These are phyloP conservation scores for Oryzias celebensis DNA, from an alignment of 2,113 vertebrate genomes.

Conservation along the genomic window DNA sequence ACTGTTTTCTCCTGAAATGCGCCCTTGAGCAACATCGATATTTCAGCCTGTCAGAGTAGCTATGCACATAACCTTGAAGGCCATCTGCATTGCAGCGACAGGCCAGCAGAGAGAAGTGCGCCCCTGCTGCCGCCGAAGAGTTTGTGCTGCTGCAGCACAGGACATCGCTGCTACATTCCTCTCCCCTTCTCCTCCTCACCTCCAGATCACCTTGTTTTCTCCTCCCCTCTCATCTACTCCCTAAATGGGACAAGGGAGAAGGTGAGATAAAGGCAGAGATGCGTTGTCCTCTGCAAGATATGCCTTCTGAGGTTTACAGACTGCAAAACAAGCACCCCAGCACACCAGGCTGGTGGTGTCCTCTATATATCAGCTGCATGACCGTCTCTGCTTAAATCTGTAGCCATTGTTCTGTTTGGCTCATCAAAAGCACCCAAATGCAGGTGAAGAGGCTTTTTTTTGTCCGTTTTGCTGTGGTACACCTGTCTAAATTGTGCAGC, in stretches of 20 bases:
- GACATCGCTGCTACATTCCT: constrained; percentile 39
- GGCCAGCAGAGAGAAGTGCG: constrained; percentile 27
- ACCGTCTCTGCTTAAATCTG: no score
- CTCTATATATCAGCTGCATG: constrained; percentile 1
- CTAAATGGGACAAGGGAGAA: constrained; percentile 16
- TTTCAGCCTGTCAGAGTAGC: constrained; percentile 15
- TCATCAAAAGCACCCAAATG: no score
- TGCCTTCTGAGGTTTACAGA: constrained; percentile 1
- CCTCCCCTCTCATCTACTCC: constrained; percentile 13
- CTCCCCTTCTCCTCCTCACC: constrained; percentile 1
- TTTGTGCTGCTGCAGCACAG: constrained; percentile 45
- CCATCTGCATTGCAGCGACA: constrained; percentile 69
- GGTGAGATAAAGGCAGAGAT: constrained; percentile 8
- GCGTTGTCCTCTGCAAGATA: constrained; percentile 38
- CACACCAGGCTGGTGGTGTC: constrained; percentile 2
- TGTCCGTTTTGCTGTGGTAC: not conserved
- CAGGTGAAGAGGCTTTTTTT: no score
- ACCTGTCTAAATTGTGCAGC: constrained; percentile 38
- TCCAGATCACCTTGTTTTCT: constrained; percentile 15
- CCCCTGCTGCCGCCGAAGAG: constrained; percentile 22
- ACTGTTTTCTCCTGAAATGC: not conserved
- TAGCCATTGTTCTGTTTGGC: no score
- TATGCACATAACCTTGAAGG: constrained; percentile 60
- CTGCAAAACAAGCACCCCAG: constrained; percentile 9
- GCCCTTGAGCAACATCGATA: constrained; percentile 9